Evolutionary conservation across 2,113 vertebrate species (phyloP), one percentile per base, ranked within the genome.

Genomic region (Thunnus maccoyii): DNA sequence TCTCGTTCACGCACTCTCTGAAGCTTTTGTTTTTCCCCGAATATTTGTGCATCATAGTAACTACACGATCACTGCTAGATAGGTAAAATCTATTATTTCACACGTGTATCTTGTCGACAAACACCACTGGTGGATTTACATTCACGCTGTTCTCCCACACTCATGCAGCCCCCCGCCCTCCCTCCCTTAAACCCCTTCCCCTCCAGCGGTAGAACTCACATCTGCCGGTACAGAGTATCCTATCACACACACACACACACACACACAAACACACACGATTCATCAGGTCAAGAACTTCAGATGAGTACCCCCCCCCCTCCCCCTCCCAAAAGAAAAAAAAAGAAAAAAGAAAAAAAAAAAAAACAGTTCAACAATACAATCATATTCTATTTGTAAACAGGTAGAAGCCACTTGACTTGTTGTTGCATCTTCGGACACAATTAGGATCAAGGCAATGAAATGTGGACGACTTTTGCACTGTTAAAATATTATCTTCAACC

Each of bases 371-470:
- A 97, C 95, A 95, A 97, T 99, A 99, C 98, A 99, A 99, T 99
- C 98, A 98, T 97, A 95, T 97, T 97, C 97, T 97, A 97, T 97
- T 96, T 99, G 98, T 99, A 99, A 99, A 99, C 98, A 99, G 97
- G 97, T 99, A 99, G 98, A 99, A 99, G 97, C 97, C 98, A 98
- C 97, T 97, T 94, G 97, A 97, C 96, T 97, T 97, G 96, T 97
- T 97, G 98, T 97, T 98, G 98, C 96, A 98, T 99, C 96, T 96
- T 97, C 96, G 90, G 97, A 98, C 97, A 98, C 96, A 96, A 94
- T 96, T 97, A 96, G 95, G 96, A 97, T 97, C 97, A 99, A 99
- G 97, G 98, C 97, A 97, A 98, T 99, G 98, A 99, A 98, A 99
- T 97, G 97, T 97, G 97, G 97, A 97, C 96, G 94, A 98, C 96